Evolutionary conservation across 2,888 invertebrate species (phyloP).

Genomic region (Cheiracanthium punctorium): DNA sequence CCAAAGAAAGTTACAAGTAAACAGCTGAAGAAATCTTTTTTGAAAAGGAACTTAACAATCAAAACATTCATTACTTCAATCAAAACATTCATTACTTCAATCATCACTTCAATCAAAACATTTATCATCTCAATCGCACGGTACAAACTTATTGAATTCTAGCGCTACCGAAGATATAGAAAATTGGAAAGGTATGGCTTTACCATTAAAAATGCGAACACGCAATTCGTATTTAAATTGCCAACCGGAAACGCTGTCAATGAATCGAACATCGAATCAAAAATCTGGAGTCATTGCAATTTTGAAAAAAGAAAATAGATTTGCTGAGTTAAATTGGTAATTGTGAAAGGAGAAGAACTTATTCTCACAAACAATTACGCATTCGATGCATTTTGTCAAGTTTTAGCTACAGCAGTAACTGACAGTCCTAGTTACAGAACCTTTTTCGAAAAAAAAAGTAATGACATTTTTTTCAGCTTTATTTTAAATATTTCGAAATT

Average conservation of each 20-base stretch:
- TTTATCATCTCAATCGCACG: too few species aligned
- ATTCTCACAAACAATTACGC: background rate
- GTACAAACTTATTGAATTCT: background rate
- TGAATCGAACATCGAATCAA: too few species aligned
- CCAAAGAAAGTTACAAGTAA: background rate
- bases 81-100: too few species aligned
- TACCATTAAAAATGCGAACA: background rate
- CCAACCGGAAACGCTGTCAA: background rate
- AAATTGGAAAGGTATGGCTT: background rate
- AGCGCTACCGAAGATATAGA: background rate
- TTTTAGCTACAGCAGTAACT: background rate
- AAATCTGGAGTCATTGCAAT: background rate
- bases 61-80: too few species aligned
- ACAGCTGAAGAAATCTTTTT: background rate
- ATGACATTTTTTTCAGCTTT: background rate
- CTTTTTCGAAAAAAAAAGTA: background rate
- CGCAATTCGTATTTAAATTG: background rate
- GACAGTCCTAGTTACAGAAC: background rate
- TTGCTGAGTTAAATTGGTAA: background rate
- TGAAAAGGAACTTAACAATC: background rate
- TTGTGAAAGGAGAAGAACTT: background rate
- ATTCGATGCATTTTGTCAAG: background rate
- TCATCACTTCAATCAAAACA: too few species aligned
- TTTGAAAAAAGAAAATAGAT: background rate
- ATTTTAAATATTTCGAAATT: background rate